Percentiles rank a stretch among this genome's conserved stretches.
Conservation (phyloP, 2,888 invertebrate species). For the Ornithoptera alexandrae region DNA sequence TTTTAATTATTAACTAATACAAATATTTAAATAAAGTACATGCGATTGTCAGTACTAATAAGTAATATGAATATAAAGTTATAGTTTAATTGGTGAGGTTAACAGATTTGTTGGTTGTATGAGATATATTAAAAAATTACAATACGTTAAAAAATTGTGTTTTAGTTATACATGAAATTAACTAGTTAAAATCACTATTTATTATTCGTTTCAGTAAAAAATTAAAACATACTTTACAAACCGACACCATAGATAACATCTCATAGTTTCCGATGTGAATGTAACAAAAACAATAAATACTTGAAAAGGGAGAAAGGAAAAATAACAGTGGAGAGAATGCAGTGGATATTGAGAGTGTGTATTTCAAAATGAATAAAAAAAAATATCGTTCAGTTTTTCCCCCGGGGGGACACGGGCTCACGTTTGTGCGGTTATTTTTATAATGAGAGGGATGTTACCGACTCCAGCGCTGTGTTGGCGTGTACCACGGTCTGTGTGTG, state of each 20-base stretch:
- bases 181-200: no score
- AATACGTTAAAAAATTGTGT: no score
- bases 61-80: no score
- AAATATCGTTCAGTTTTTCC: conserved; percentile 2
- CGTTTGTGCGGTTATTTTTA: conserved; percentile 24
- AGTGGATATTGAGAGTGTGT: conserved; percentile 25
- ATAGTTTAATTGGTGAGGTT: no score
- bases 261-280: conserved; percentile 4
- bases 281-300: conserved; percentile 20
- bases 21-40: no score
- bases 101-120: no score
- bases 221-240: not conserved
- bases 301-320: conserved; percentile 7
- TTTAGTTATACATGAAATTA: no score
- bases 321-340: conserved; percentile 12
- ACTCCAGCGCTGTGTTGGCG: conserved; percentile 5
- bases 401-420: conserved; percentile 11
- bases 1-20: no score
- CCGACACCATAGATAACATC: not conserved
- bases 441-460: conserved; percentile 19
- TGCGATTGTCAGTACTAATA: no score
- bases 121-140: no score
- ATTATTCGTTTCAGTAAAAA: no score
- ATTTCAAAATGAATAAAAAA: conserved; percentile 23
- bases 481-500: not conserved